Conservation (phyloP, 2,888 invertebrate genomes). For the Drosophila nr. perissopoda region DNA sequence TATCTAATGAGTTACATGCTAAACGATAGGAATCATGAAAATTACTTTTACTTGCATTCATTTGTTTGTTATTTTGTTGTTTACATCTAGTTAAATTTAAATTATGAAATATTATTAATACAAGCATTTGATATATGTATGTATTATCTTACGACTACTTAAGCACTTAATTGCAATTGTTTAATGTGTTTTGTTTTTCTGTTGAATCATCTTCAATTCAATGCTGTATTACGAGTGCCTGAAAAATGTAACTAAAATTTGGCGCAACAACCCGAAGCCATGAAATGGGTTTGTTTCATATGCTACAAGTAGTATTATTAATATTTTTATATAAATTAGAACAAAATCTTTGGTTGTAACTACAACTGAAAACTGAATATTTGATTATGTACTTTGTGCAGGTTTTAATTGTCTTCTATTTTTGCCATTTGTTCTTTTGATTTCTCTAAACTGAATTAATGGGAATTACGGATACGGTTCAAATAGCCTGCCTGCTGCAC, state of each 20-base stretch:
- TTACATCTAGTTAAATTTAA: conserved; percentile 54
- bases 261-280: conserved; percentile 64
- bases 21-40: conserved; percentile 78
- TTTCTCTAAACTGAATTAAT: conserved; percentile 32
- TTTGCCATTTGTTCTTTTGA: conserved; percentile 10
- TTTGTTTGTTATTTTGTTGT: conserved; percentile 28
- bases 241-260: conserved; percentile 66
- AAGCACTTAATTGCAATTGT: conserved; percentile 61
- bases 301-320: conserved; percentile 34
- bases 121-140: conserved; percentile 62
- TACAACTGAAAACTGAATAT: conserved; percentile 72
- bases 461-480: conserved; percentile 18
- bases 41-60: conserved; percentile 66
- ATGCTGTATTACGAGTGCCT: conserved; percentile 38
- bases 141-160: conserved; percentile 57
- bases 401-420: conserved; percentile 31
- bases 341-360: conserved; percentile 78
- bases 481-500: conserved; percentile 28
- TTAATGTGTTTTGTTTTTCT: conserved; percentile 12
- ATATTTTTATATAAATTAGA: conserved; percentile 31
- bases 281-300: conserved; percentile 40
- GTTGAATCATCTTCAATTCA: conserved; percentile 2
- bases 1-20: conserved; percentile 62
- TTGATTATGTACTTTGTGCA: conserved; percentile 51
- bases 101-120: conserved; percentile 56